Conservation (phyloP, 2,797 vertebrate species). For the Oreortyx pictus region DNA sequence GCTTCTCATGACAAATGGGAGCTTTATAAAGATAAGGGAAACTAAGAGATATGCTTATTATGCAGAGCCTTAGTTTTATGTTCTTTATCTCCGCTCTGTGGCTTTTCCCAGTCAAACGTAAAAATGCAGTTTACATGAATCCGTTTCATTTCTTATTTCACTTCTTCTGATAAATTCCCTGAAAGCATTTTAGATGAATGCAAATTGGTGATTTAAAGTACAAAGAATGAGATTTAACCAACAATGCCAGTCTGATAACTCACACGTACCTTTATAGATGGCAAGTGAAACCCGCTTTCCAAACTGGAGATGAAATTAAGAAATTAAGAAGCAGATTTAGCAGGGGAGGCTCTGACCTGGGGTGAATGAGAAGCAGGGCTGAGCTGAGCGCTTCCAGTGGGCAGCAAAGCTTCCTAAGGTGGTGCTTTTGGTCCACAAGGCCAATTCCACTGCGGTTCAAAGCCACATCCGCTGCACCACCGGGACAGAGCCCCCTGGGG, state of each 20-base stretch:
- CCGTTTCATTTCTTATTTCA: constrained; percentile 60
- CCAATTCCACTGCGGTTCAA: rapidly evolving
- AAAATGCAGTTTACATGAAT: constrained; percentile 35
- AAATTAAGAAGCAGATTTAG: constrained; percentile 42
- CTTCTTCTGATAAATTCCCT: constrained; percentile 20
- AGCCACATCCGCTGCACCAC: rapidly evolving
- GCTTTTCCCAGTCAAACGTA: constrained; percentile 46
- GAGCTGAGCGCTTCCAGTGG: not conserved
- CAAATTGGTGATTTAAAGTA: constrained; percentile 43
- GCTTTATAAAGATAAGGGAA: constrained; percentile 51
- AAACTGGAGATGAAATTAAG: constrained; percentile 36
- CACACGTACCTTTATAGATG: not conserved
- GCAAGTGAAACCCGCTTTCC: not conserved
- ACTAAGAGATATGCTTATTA: constrained; percentile 38
- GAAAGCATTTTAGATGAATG: constrained; percentile 47
- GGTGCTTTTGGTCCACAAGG: rapidly evolving
- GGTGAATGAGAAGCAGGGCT: not conserved
- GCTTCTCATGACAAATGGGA: constrained; percentile 54
- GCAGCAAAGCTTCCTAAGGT: not conserved
- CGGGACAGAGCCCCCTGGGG: not conserved
- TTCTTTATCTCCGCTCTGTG: constrained; percentile 57
- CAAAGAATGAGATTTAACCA: constrained; percentile 6
- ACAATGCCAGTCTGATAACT: not conserved
- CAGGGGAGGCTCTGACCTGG: not conserved
- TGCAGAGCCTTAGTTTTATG: constrained; percentile 38